A percentile compares a stretch with the other conserved stretches of the same genome.
These are phyloP conservation scores for Lepidostoma basale DNA, from an alignment of 1,140 invertebrate species.

Conservation along the genomic window DNA sequence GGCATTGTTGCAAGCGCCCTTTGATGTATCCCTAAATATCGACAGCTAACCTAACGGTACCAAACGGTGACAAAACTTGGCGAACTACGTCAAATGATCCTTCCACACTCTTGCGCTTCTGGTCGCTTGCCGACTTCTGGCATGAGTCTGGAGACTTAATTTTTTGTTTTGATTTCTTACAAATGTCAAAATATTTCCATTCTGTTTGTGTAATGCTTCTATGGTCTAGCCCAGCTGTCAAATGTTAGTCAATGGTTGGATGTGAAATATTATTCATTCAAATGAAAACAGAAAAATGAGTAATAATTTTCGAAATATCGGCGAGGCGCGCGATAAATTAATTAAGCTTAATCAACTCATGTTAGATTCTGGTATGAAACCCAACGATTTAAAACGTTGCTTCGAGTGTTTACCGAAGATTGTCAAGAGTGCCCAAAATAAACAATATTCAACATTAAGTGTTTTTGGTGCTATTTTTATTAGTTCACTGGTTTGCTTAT, in stretches of 20 bases:
- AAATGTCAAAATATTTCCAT: conserved; percentile 1
- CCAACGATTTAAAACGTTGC: conserved; percentile 27
- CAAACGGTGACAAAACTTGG: too few species aligned
- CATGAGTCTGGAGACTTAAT: too few species aligned
- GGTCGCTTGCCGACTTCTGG: too few species aligned
- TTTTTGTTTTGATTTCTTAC: too few species aligned
- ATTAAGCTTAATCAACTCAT: conserved; percentile 22
- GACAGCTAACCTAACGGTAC: too few species aligned
- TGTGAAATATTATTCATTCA: not conserved
- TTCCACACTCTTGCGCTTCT: too few species aligned
- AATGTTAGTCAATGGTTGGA: conserved; percentile 17
- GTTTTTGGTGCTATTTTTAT: conserved; percentile 34
- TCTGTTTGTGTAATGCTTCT: not conserved
- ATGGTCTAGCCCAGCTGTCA: conserved; percentile 17
- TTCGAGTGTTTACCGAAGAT: conserved; percentile 20
- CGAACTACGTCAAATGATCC: too few species aligned
- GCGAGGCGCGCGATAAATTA: conserved; percentile 8
- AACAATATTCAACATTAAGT: conserved; percentile 22
- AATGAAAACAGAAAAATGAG: conserved; percentile 25
- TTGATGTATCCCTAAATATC: too few species aligned
- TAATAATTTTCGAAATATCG: conserved; percentile 7
- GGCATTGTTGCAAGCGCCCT: too few species aligned
- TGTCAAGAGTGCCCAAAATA: conserved; percentile 5
- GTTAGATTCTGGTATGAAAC: conserved; percentile 24
- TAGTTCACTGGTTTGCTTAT: conserved; percentile 23